These are phyloP conservation scores for Lepisosteus oculatus DNA, from an alignment of 2,113 vertebrate genomes.

Conservation along the genomic window DNA sequence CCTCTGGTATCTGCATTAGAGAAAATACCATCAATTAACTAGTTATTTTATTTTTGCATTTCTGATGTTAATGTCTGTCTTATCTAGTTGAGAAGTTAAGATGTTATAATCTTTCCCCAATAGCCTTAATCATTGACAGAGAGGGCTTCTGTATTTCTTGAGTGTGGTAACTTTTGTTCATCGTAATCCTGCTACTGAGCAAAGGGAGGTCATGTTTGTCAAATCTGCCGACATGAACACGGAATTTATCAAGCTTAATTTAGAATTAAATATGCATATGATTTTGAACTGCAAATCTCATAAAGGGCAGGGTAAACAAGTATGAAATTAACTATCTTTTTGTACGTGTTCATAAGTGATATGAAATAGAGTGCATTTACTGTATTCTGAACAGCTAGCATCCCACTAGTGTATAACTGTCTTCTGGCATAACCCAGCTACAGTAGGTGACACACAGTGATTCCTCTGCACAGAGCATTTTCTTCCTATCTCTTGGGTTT, in stretches of 20 bases:
- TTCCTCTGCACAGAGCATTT: no score
- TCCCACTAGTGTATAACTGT: no score
- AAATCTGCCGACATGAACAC: conserved; percentile 47
- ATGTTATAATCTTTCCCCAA: conserved; percentile 54
- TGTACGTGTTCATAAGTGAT: conserved; percentile 25
- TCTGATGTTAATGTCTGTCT: conserved; percentile 47
- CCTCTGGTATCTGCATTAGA: conserved; percentile 31
- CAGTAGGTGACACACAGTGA: no score
- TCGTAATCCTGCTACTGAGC: conserved; percentile 56
- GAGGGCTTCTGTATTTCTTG: conserved; percentile 30
- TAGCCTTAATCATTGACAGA: conserved; percentile 51
- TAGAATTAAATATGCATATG: conserved; percentile 65
- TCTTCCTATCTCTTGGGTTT: no score
- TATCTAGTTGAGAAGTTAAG: conserved; percentile 54
- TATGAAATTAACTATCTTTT: conserved; percentile 58
- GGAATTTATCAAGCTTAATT: conserved; percentile 55
- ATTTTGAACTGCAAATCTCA: conserved; percentile 57
- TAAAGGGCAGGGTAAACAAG: conserved; percentile 60
- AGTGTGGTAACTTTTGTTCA: conserved; percentile 62
- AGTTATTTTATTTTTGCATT: conserved; percentile 26
- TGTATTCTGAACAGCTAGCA: neutral
- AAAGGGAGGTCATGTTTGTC: conserved; percentile 69
- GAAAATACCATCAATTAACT: conserved; percentile 52
- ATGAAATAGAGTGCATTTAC: conserved; percentile 42
- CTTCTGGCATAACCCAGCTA: neutral